Base-by-base conservation (phyloP, 2,888 invertebrate species). In the Sminthurinus aureus region DNA sequence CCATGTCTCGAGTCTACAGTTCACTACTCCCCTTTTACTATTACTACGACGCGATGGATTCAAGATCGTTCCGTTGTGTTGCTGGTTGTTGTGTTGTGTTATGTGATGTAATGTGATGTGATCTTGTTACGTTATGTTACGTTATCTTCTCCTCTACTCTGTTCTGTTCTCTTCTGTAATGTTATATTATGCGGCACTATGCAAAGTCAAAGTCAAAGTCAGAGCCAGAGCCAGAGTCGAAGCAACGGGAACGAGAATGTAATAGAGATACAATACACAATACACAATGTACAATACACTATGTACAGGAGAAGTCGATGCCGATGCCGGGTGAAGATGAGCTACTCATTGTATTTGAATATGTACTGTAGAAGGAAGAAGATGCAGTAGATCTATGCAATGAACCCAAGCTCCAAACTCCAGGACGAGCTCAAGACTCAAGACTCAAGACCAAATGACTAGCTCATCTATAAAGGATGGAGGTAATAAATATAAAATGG, bases 401-500 rank as follows among this genome's bases (percentile, higher is more conserved):
- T 77, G 76, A 76, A 75, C 82, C 82, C 77, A 15, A 81, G 18
- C 73, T 12, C 69, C 12, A 20, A n/a, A n/a, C n/a, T 12, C 69
- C 8, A 67, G 9, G 38, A 76, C 77, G 84, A 82, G 51, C 58
- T 0, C 2, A 58, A 6, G 85, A 85, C 85, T 83, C n/a, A n/a
- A n/a, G n/a, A n/a, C n/a, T n/a, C n/a, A n/a, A n/a, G 84, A 82
- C 69, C 58, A 58, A 58, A 58, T 58, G 85, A 85, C 85, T 83
- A 58, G 84, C 85, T 86, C 84, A 85, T 86, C 84, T 86, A 84
- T 85, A 84, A 84, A 86, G 83, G 82, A 86, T 86, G 85, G 83
- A 84, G 86, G 83, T 83, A 84, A 86, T 85, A 85, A 86, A 86
- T 86, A 86, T 80, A 83, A 84, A 86, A 86, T 86, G 85, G 85